A percentile compares a stretch with the other conserved stretches of the same genome.
These are phyloP conservation scores for Formica exsecta DNA, from an alignment of 1,140 invertebrate genomes.

Conservation along the genomic window DNA sequence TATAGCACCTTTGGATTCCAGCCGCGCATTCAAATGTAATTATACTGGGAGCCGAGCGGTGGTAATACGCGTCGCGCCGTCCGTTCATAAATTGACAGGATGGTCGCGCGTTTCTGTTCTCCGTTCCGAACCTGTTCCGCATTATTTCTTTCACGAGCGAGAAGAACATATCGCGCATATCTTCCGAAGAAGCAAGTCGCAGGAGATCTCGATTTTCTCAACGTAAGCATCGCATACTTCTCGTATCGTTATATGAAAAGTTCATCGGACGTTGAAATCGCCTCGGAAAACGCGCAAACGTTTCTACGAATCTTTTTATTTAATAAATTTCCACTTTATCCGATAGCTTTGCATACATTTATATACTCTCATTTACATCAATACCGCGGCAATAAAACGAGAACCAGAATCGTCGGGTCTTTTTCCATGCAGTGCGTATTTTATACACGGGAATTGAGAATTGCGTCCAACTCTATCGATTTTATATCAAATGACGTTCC, in stretches of 20 bases:
- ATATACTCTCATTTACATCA: conserved; percentile 44
- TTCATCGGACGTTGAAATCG: background rate
- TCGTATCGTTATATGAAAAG: background rate
- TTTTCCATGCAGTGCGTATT: conserved; percentile 11
- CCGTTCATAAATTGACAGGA: conserved; percentile 59
- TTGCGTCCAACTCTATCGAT: background rate
- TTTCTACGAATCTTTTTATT: conserved; percentile 7
- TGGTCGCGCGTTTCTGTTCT: conserved; percentile 1
- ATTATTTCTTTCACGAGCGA: conserved; percentile 24
- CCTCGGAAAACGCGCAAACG: background rate
- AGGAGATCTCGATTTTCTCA: background rate
- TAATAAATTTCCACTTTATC: background rate
- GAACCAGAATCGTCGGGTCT: background rate
- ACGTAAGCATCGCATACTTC: background rate
- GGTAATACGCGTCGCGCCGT: background rate
- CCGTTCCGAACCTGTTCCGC: conserved; percentile 62
- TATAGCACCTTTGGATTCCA: conserved; percentile 54
- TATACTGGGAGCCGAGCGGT: conserved; percentile 37
- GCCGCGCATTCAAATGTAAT: conserved; percentile 60
- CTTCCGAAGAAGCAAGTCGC: background rate
- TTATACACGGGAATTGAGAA: background rate
- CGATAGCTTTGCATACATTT: background rate
- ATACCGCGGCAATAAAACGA: conserved; percentile 35
- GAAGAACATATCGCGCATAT: background rate
- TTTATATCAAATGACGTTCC: conserved; percentile 28